Evolutionary conservation across 1,140 invertebrate genomes (phyloP).

Genomic region (Coptotermes formosanus): DNA sequence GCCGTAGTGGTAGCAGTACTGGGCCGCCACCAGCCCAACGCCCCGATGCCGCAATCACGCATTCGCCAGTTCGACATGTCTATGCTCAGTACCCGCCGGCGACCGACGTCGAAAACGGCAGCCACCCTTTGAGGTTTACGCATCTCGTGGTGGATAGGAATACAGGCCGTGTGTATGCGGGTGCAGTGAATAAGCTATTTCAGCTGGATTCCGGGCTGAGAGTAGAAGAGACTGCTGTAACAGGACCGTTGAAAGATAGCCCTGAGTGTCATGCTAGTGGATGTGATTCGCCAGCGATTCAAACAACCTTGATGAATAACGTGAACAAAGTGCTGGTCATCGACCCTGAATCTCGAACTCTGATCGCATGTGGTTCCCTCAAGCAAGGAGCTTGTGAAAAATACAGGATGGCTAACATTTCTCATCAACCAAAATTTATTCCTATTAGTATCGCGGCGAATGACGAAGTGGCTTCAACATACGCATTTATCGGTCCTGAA

Average conservation of each 20-base stretch:
- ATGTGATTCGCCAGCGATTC: constrained; percentile 63
- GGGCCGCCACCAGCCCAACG: too few relatives aligned
- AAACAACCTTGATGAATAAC: constrained; percentile 72
- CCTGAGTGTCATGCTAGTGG: constrained; percentile 83
- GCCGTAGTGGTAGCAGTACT: not conserved
- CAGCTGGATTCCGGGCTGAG: constrained; percentile 74
- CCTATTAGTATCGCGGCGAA: constrained; percentile 84
- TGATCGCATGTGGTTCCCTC: constrained; percentile 87
- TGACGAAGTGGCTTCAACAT: constrained; percentile 86
- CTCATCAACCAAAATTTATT: constrained; percentile 69
- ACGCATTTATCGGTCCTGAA: constrained; percentile 91
- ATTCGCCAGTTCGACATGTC: not conserved
- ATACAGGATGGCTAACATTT: constrained; percentile 81
- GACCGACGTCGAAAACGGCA: not conserved
- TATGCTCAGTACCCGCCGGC: constrained; percentile 5
- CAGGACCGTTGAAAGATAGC: constrained; percentile 80
- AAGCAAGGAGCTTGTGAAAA: constrained; percentile 85
- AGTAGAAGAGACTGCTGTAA: constrained; percentile 64
- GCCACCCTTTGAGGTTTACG: constrained; percentile 45
- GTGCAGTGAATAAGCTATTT: constrained; percentile 80
- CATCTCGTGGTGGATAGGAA: constrained; percentile 63
- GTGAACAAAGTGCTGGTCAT: constrained; percentile 91
- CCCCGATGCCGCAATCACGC: not conserved
- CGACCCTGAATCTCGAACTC: constrained; percentile 72
- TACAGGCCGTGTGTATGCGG: constrained; percentile 68